Conservation (phyloP, 2,888 invertebrate species). For the Dynastes maya region DNA sequence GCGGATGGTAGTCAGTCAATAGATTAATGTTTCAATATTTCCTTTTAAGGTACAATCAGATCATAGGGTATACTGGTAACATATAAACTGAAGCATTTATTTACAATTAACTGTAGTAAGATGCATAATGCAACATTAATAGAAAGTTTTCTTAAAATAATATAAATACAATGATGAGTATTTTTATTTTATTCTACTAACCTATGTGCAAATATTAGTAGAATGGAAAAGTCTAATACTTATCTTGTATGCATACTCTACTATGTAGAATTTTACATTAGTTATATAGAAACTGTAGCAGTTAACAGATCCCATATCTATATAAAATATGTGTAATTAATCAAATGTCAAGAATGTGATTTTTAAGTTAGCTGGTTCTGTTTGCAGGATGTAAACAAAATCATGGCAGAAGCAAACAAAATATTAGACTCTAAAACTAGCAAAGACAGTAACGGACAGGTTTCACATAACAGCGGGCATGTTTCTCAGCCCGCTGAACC, state of each 20-base stretch:
- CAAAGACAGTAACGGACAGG: conserved; percentile 60
- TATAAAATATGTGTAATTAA: conserved; percentile 29
- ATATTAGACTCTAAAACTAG: conserved; percentile 64
- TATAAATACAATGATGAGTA: neutral
- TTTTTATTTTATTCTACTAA: neutral
- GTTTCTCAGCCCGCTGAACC: conserved; percentile 58
- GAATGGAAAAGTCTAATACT: conserved; percentile 1
- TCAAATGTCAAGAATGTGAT: conserved; percentile 39
- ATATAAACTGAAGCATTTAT: too few species aligned
- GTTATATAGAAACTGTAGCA: conserved; percentile 44
- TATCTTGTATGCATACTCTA: neutral
- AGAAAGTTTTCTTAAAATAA: too few species aligned
- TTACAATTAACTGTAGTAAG: too few species aligned
- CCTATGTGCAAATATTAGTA: neutral
- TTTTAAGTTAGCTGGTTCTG: conserved; percentile 67
- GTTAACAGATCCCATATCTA: conserved; percentile 52
- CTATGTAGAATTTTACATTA: conserved; percentile 25
- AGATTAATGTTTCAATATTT: too few species aligned
- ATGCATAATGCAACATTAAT: too few species aligned
- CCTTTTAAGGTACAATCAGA: too few species aligned
- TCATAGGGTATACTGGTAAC: too few species aligned
- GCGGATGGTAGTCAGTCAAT: too few species aligned
- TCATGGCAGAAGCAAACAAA: conserved; percentile 69
- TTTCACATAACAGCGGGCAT: conserved; percentile 52
- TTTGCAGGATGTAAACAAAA: conserved; percentile 73